phyloP scores from a whole-genome alignment of 2,888 invertebrate species.

The Lasioglossum lativentre region DNA sequence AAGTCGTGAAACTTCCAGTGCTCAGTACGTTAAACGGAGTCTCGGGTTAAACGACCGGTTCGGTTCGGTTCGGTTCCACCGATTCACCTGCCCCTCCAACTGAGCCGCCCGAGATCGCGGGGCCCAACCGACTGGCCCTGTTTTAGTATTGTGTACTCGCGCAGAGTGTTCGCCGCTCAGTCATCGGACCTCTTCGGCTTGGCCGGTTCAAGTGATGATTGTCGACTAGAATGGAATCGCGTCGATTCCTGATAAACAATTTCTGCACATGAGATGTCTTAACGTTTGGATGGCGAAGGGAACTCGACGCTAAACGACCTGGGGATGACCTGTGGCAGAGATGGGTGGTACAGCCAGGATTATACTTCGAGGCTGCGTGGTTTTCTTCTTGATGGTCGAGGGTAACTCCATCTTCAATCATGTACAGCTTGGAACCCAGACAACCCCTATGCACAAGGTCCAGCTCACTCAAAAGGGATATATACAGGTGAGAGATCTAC shows the following conservation, averaged over 20 bases:
- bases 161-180: constrained; percentile 40
- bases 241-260: background rate
- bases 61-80: constrained; percentile 13
- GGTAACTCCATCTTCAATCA: background rate
- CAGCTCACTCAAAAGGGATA: constrained; percentile 89
- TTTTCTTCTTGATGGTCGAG: background rate
- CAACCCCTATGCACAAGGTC: constrained; percentile 86
- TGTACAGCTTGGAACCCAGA: background rate
- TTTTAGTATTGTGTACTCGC: constrained; percentile 69
- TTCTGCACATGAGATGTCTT: background rate
- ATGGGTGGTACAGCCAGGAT: background rate
- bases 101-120: background rate
- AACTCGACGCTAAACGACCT: background rate
- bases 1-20: background rate
- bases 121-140: constrained; percentile 33
- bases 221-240: background rate
- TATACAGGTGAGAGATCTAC: constrained; percentile 86
- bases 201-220: background rate
- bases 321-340: background rate
- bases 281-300: background rate
- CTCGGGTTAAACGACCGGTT: constrained; percentile 9
- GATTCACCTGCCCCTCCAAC: constrained; percentile 43
- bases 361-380: background rate
- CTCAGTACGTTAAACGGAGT: background rate
- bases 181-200: constrained; percentile 8